phyloP scores from a whole-genome alignment of 2,797 vertebrate species.

The Danio jaintianensis region DNA sequence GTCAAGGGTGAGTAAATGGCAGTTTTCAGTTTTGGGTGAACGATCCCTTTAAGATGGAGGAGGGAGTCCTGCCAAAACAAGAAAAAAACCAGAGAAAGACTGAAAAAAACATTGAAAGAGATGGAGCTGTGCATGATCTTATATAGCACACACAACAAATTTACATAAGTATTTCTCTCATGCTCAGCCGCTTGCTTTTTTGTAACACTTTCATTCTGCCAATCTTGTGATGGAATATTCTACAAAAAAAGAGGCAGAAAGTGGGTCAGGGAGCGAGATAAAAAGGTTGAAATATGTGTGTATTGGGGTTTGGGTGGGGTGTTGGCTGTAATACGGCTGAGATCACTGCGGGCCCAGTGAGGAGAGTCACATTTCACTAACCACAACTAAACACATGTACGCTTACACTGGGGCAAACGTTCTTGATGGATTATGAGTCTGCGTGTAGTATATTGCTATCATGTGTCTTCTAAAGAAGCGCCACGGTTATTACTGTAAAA shows the following conservation, averaged over 20 bases:
- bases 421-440: background rate
- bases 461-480: background rate
- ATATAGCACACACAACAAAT: background rate
- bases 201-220: constrained; percentile 51
- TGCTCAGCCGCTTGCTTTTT: background rate
- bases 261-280: constrained; percentile 25
- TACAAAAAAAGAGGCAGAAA: constrained; percentile 60
- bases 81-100: background rate
- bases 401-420: constrained; percentile 64
- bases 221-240: constrained; percentile 16
- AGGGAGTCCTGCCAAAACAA: background rate
- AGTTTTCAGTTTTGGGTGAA: no score
- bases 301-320: constrained; percentile 51
- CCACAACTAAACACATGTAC: constrained; percentile 69
- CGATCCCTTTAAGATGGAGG: constrained; percentile 13
- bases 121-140: constrained; percentile 16
- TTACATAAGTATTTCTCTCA: background rate
- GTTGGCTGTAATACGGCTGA: constrained; percentile 48
- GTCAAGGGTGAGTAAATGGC: no score
- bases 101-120: background rate
- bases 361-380: constrained; percentile 66
- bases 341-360: constrained; percentile 46
- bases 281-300: constrained; percentile 12
- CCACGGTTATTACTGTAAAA: background rate
- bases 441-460: background rate